These are phyloP conservation scores for Nymphalis polychloros DNA, from an alignment of 2,888 invertebrate species.

Conservation along the genomic window DNA sequence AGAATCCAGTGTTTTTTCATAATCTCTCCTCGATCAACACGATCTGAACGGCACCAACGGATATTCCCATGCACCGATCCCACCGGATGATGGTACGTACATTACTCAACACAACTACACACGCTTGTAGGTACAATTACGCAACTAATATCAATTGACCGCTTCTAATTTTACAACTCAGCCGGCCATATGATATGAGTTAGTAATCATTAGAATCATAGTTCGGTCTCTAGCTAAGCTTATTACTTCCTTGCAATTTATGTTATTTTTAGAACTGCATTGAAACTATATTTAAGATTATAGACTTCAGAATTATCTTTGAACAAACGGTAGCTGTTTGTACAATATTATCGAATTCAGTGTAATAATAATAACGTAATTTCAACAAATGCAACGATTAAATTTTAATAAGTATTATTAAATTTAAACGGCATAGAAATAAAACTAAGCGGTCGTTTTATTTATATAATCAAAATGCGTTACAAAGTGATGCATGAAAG, in stretches of 20 bases:
- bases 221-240: constrained; percentile 24
- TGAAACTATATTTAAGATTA: neutral
- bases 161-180: constrained; percentile 38
- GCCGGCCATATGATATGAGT: constrained; percentile 33
- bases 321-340: no score
- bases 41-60: constrained; percentile 5
- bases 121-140: constrained; percentile 30
- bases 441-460: neutral
- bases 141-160: constrained; percentile 38
- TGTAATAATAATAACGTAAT: no score
- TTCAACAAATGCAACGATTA: no score
- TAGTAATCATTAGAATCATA: constrained; percentile 31
- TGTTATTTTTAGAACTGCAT: constrained; percentile 19
- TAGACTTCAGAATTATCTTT: no score
- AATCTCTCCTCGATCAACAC: neutral
- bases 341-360: no score
- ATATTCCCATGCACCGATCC: constrained; percentile 29
- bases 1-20: neutral
- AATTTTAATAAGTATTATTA: no score
- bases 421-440: no score
- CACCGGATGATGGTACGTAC: constrained; percentile 26
- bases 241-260: constrained; percentile 23
- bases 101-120: constrained; percentile 17
- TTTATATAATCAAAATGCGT: neutral
- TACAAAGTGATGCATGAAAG: neutral